These are phyloP conservation scores for Micropoecilia bifurca DNA, from an alignment of 2,797 vertebrate genomes.

Conservation along the genomic window DNA sequence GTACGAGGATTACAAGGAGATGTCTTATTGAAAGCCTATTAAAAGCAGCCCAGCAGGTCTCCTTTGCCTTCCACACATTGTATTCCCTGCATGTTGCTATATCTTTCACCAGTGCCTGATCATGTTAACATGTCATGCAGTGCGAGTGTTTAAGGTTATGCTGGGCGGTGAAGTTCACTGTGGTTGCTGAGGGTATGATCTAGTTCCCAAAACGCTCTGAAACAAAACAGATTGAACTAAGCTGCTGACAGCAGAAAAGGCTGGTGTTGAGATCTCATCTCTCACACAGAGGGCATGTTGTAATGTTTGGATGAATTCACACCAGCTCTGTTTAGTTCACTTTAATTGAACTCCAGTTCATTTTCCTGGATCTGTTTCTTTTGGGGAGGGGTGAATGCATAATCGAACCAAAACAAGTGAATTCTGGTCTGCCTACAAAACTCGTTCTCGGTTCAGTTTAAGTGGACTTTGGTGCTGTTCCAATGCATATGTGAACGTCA, in stretches of 20 bases:
- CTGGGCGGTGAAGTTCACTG: conserved; percentile 17
- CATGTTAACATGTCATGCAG: conserved; percentile 53
- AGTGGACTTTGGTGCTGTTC: too few species aligned
- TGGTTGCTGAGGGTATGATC: conserved; percentile 19
- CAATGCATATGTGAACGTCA: too few species aligned
- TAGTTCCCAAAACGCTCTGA: conserved; percentile 33
- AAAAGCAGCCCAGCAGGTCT: conserved; percentile 41
- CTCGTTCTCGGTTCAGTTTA: too few species aligned
- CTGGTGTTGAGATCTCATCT: conserved; percentile 58
- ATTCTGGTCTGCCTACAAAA: too few species aligned
- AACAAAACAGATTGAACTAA: conserved; percentile 46
- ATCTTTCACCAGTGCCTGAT: conserved; percentile 31
- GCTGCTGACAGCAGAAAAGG: conserved; percentile 56
- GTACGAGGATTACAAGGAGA: conserved; percentile 2
- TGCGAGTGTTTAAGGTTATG: conserved; percentile 26
- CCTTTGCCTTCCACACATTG: conserved; percentile 26
- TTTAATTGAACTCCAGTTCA: too few species aligned
- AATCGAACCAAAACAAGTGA: too few species aligned
- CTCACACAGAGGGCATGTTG: conserved; percentile 30
- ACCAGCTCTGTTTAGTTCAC: too few species aligned
- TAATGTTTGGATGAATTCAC: conserved; percentile 39
- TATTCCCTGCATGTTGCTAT: not conserved
- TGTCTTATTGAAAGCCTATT: conserved; percentile 4
- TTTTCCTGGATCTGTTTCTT: too few species aligned
- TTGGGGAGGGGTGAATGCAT: too few species aligned